phyloP scores from a whole-genome alignment of 2,888 invertebrate species.

The Heliconius cydno region DNA sequence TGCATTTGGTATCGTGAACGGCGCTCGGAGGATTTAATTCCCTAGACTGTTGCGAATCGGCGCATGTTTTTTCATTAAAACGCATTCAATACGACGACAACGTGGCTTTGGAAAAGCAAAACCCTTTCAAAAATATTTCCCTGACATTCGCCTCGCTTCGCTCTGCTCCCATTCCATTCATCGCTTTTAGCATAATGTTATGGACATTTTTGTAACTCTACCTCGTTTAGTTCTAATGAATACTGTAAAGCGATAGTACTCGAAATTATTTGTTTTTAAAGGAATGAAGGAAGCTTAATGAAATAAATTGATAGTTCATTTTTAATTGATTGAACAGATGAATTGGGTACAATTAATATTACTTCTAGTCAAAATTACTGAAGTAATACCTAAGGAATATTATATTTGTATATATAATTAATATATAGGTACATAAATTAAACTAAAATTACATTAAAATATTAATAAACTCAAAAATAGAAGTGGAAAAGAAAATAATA shows the following conservation, averaged over 20 bases:
- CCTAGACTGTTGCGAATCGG: constrained; percentile 82
- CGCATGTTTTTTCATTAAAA: constrained; percentile 84
- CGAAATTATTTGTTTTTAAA: not conserved
- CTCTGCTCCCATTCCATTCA: constrained; percentile 69
- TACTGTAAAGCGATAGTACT: constrained; percentile 21
- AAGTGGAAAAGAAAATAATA: no score
- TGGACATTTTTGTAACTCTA: constrained; percentile 50
- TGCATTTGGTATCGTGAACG: constrained; percentile 53
- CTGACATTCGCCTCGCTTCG: constrained; percentile 71
- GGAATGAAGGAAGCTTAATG: not conserved
- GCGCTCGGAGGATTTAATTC: constrained; percentile 75
- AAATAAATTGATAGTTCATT: not conserved
- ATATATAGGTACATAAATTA: not conserved
- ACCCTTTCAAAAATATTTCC: constrained; percentile 81
- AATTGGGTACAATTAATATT: not conserved
- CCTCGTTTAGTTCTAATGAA: constrained; percentile 33
- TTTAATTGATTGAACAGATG: not conserved
- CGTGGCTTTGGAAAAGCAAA: constrained; percentile 78
- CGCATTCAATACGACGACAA: constrained; percentile 83
- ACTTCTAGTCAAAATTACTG: not conserved
- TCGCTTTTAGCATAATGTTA: constrained; percentile 57
- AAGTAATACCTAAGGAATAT: not conserved
- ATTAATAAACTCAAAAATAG: no score
- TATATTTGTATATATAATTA: no score
- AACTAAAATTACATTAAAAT: not conserved